phyloP scores from a whole-genome alignment of 92 coral and sea anemone species.

The Umimayanthus kanabou region DNA sequence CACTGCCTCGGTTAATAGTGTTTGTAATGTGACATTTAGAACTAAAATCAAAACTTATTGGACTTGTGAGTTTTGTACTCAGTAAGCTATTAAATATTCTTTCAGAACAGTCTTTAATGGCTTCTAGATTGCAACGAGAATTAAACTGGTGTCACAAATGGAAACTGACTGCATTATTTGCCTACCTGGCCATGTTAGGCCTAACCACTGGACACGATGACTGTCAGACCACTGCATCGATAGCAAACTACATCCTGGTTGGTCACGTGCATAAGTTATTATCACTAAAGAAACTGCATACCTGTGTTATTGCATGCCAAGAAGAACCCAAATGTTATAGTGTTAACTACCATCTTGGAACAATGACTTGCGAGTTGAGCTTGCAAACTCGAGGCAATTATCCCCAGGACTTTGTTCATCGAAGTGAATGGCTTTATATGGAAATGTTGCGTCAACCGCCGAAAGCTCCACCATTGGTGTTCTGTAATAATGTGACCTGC shows the following conservation, averaged over 20 bases:
- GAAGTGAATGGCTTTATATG: slow-evolving; percentile 39
- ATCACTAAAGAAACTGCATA: background rate
- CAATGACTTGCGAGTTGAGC: slow-evolving; percentile 36
- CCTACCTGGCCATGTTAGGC: background rate
- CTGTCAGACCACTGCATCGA: slow-evolving; percentile 28
- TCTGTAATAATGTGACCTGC: slow-evolving; percentile 1
- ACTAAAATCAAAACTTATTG: too few relatives aligned
- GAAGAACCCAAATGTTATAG: slow-evolving; percentile 41
- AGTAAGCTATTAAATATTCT: too few relatives aligned
- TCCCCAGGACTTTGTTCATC: slow-evolving; percentile 21
- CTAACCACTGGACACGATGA: slow-evolving; percentile 1
- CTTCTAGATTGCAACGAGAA: background rate
- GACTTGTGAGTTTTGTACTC: too few relatives aligned
- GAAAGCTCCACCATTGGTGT: background rate
- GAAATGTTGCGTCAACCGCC: slow-evolving; percentile 6
- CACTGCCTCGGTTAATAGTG: too few relatives aligned
- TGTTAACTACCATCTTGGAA: slow-evolving; percentile 31
- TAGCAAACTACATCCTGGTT: slow-evolving; percentile 31
- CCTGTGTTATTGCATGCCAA: slow-evolving; percentile 44
- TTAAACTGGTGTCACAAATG: background rate
- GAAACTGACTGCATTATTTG: background rate
- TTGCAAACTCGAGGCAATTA: slow-evolving; percentile 25
- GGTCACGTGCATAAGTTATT: slow-evolving; percentile 42
- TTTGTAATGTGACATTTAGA: too few relatives aligned
- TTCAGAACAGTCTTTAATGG: background rate